Conservation (phyloP, 2,888 invertebrate genomes). For the Cepaea hortensis region DNA sequence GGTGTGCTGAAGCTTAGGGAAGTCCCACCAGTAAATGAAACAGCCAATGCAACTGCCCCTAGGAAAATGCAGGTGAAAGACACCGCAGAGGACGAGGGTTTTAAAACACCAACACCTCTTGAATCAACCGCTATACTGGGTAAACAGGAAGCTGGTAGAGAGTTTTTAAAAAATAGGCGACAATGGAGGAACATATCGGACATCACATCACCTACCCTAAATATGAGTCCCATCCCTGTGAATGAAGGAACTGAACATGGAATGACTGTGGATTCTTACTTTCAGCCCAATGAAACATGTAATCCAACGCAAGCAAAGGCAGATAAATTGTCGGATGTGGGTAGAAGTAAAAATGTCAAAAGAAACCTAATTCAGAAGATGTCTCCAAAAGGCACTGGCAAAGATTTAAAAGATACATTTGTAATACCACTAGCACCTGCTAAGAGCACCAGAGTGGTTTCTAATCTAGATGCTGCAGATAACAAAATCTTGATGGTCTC, state of each 20-base stretch:
- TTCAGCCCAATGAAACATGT: constrained; percentile 36
- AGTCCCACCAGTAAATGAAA: neutral
- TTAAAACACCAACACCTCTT: constrained; percentile 49
- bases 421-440: constrained; percentile 15
- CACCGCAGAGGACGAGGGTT: neutral
- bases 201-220: constrained; percentile 43
- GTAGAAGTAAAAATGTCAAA: neutral
- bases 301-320: neutral
- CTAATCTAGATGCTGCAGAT: neutral
- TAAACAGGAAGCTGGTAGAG: constrained; percentile 29
- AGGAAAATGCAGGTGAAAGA: neutral
- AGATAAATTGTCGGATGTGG: neutral
- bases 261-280: constrained; percentile 51
- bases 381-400: neutral
- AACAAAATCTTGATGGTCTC: neutral
- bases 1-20: neutral
- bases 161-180: constrained; percentile 9
- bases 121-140: constrained; percentile 52
- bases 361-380: neutral
- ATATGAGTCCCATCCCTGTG: constrained; percentile 54
- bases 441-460: neutral
- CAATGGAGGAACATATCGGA: constrained; percentile 42
- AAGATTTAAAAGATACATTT: constrained; percentile 28
- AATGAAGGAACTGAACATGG: constrained; percentile 48
- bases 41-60: neutral